A percentile compares a stretch with the other conserved stretches of the same genome.
Conservation (phyloP, 2,888 invertebrate genomes). For the Spodoptera picta region DNA sequence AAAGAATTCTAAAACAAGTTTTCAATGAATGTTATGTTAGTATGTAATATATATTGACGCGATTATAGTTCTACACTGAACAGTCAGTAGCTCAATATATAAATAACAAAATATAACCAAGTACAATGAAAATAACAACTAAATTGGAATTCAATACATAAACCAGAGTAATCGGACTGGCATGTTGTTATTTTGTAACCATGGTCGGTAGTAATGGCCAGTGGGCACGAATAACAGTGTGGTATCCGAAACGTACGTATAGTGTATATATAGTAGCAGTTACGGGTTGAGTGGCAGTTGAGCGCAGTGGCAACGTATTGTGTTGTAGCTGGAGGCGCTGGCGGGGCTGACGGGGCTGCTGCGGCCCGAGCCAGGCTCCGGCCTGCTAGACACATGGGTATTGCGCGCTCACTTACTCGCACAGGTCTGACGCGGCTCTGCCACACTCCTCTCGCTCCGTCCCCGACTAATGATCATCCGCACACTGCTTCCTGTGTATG, state of each 20-base stretch:
- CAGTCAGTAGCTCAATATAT: too few relatives aligned
- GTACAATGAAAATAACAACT: too few relatives aligned
- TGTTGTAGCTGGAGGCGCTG: slow-evolving; percentile 88
- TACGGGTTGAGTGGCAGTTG: slow-evolving; percentile 18
- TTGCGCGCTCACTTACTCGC: slow-evolving; percentile 89
- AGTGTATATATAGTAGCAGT: slow-evolving; percentile 5
- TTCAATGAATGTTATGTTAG: too few relatives aligned
- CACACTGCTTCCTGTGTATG: slow-evolving; percentile 68
- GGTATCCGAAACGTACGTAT: slow-evolving; percentile 1
- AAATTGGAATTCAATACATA: too few relatives aligned
- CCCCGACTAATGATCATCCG: slow-evolving; percentile 47
- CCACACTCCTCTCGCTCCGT: slow-evolving; percentile 67
- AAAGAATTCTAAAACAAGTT: too few relatives aligned
- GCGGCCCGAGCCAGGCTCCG: slow-evolving; percentile 84
- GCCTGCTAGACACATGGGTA: slow-evolving; percentile 88
- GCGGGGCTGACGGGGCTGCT: slow-evolving; percentile 86
- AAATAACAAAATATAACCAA: too few relatives aligned
- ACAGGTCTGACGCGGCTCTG: slow-evolving; percentile 85
- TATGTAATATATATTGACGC: too few relatives aligned
- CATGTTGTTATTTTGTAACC: not conserved
- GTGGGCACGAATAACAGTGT: not conserved
- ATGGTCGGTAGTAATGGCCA: slow-evolving; percentile 9
- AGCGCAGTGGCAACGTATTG: slow-evolving; percentile 69
- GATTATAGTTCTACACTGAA: too few relatives aligned
- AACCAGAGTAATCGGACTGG: too few relatives aligned